Evolutionary conservation across 2,888 invertebrate genomes (phyloP), one percentile per base, ranked within the genome.

Genomic region (Frankliniella fusca): DNA sequence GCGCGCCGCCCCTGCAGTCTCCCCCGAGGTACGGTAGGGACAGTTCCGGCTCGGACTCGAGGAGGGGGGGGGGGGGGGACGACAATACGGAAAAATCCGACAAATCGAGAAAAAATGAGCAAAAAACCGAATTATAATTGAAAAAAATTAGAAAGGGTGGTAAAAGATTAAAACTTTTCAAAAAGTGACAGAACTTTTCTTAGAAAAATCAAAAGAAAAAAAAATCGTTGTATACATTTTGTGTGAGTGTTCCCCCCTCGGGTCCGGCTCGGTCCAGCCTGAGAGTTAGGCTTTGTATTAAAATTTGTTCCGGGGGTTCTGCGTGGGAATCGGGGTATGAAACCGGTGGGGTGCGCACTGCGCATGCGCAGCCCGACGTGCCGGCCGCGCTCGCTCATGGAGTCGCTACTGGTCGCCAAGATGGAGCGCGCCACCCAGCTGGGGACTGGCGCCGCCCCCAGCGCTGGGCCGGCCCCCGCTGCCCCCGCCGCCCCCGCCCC

Each of bases 311-410:
- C 18, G 54, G 54, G 20, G 54, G 18, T 12, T 20, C 5, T 20
- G 54, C 15, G 54, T 20, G 54, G 20, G 54, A 54, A 54, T 54
- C 18, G 20, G 20, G 81, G 27, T 28, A 15, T 27, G 28, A 28
- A 10, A 27, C 28, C 48, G 54, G 50, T 48, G 80, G 12, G 28
- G 81, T 20, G 23, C 70, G 70, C 23, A n/a, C 70, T 27, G 23
- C 54, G 81, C 82, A 38, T 82, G 80, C 80, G 48, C 61, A 70
- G 82, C 81, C 80, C 80, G n/a, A 80, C 82, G 0, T 90, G 90
- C n/a, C 89, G 92, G 81, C 93, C 93, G n/a, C 90, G 93, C 84
- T 92, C 93, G n/a, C 88, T 95, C 48, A 95, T 95, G 95, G 95
- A 95, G 87, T 92, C 93, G 83, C 88, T 95, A 82, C 89, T 95